Evolutionary conservation across 1,140 invertebrate genomes (phyloP).

Genomic region (Augochlora pura): DNA sequence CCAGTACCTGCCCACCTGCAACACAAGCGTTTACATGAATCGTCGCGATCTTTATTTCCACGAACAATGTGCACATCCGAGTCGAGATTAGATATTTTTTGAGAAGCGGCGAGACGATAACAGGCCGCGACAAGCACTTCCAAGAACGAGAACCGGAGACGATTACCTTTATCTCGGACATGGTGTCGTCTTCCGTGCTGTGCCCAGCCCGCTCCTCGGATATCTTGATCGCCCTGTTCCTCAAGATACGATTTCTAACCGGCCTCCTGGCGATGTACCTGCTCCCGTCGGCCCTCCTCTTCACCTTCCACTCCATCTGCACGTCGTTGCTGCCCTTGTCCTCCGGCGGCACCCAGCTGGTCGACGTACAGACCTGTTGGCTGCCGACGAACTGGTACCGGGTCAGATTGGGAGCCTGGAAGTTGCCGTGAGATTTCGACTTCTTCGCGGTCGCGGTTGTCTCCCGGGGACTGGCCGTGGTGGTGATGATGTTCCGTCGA

Average conservation of each 20-base stretch:
- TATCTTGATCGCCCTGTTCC: conserved; percentile 86
- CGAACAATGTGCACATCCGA: too few species aligned
- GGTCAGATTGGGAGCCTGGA: conserved; percentile 82
- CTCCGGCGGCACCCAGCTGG: conserved; percentile 69
- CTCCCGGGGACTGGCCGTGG: conserved; percentile 33
- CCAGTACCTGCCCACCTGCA: conserved; percentile 88
- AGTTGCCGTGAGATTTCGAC: conserved; percentile 73
- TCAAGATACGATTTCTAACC: conserved; percentile 85
- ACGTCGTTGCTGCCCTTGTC: conserved; percentile 74
- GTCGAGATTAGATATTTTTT: too few species aligned
- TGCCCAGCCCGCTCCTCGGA: conserved; percentile 86
- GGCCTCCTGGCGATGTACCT: conserved; percentile 89
- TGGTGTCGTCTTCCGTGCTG: conserved; percentile 91
- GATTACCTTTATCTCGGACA: conserved; percentile 88
- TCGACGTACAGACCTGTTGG: conserved; percentile 78
- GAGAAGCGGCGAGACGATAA: too few species aligned
- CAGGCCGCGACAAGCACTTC: background rate
- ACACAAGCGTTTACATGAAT: background rate
- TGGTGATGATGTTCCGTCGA: conserved; percentile 70
- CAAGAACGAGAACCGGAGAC: too few species aligned
- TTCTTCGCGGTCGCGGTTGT: conserved; percentile 64
- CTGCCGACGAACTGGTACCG: conserved; percentile 84
- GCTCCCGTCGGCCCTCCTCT: conserved; percentile 88
- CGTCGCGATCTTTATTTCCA: too few species aligned
- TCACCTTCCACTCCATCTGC: conserved; percentile 90